Evolutionary conservation across 1,140 invertebrate species (phyloP).

Genomic region (Drosophila sp.): DNA sequence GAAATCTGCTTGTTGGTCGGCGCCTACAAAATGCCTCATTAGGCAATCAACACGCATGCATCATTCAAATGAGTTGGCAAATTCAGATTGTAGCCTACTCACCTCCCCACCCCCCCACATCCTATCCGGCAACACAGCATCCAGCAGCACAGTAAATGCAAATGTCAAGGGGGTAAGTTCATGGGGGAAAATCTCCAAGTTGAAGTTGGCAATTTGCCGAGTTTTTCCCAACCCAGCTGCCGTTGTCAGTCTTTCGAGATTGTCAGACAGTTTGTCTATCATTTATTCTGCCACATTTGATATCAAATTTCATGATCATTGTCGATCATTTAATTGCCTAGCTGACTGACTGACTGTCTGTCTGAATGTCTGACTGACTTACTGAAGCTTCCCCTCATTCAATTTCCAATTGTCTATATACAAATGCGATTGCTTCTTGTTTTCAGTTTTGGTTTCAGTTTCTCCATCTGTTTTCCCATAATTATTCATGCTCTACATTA

Average conservation of each 20-base stretch:
- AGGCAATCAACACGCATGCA: conserved; percentile 42
- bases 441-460: conserved; percentile 11
- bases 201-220: conserved; percentile 3
- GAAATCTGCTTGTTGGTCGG: not conserved
- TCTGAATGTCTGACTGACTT: not conserved
- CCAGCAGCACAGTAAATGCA: not conserved
- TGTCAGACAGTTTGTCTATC: conserved; percentile 45
- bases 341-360: conserved; percentile 8
- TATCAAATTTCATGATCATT: conserved; percentile 77
- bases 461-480: conserved; percentile 41
- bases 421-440: conserved; percentile 5
- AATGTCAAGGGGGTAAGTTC: conserved; percentile 8
- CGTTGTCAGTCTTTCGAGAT: conserved; percentile 13
- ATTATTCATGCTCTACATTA: conserved; percentile 71
- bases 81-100: conserved; percentile 25
- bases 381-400: conserved; percentile 10
- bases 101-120: not conserved
- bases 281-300: conserved; percentile 59
- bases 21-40: conserved; percentile 59
- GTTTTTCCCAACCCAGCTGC: not conserved
- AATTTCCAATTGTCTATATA: conserved; percentile 9
- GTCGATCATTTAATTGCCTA: conserved; percentile 73
- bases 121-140: not conserved
- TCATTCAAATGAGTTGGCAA: conserved; percentile 48
- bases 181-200: conserved; percentile 5